Evolutionary conservation across 1,140 invertebrate species (phyloP), one percentile per base, ranked within the genome.

Genomic region (Papilio machaon): DNA sequence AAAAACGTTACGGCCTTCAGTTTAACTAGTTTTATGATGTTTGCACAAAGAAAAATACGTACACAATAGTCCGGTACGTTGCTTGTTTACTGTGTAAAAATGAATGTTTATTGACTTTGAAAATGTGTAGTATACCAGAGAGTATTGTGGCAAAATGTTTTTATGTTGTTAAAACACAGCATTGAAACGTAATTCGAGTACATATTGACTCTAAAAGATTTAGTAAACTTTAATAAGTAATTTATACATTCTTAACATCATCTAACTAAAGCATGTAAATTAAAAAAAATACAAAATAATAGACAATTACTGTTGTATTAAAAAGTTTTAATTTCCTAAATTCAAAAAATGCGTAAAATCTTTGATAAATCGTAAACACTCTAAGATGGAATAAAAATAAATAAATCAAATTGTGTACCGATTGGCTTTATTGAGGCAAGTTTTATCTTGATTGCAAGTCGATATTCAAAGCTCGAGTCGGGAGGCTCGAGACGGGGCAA

Each of bases 1-100:
- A 89, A 84, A 88, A 84, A 70, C 60, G 43, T 19, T 60, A 75
- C 49, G 67, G 17, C 73, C n/a, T 73, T 47, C 74, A 64, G 77
- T 64, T 64, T 79, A 79, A 79, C 77, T 46, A 79, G 77, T 79
- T 79, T 79, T 79, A 79, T 67, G 77, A 79, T 79, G 77, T 67
- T 79, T 30, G 77, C 46, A 67, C 43, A 79, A 64, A 79, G 58
- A 35, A 46, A 79, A 79, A 79, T 64, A 76, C 47, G 19, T 23
- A 35, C 43, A 19, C 47, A 76, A 54, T 30, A 52, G 74, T 13
- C 43, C 74, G 47, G 46, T 35, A 13, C 23, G 19, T 15, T 30
- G 74, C 43, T 76, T 76, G 74, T 52, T 52, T 76, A 76, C 74
- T 30, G 17, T 35, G 11, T 6, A 30, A 47, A 75, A 47, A 75